Evolutionary conservation across 2,113 vertebrate genomes (phyloP), one percentile per base, ranked within the genome.

Genomic region (Crotalus viridis): DNA sequence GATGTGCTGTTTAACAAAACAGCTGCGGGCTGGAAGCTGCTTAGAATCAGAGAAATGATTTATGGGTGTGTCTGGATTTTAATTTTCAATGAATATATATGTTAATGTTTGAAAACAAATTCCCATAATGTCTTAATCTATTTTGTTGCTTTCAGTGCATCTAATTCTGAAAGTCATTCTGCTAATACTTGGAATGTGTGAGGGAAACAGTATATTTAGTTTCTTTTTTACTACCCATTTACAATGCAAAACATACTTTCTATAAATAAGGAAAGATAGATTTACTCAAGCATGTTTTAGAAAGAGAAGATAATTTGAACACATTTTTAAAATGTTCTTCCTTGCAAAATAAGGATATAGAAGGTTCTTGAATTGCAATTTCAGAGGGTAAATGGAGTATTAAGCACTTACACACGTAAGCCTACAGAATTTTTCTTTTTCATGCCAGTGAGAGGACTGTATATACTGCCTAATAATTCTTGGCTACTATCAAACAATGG

Each of bases 1-100:
- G 93, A 90, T 90, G 88, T 92, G 91, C 57, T 46, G 92, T 92
- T 94, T 90, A 92, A 59, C 57, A 87, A 52, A 91, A 94, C 81
- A 87, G 81, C 91, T 92, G 74, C 88, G 86, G 51, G 39, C 39
- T 86, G 90, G 33, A 92, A 92, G 61, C 81, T 54, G 90, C 28
- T 69, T 54, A 55, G 81, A 90, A 10, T 56, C 81, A 56, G 59
- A 69, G 91, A 87, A 94, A 94, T 87, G 57, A 94, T 92, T 90
- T 90, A 59, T 64, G 81, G 88, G 91, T 48, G 56, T 48, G 91
- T 48, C 91, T 90, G 85, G 57, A 39, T 94, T 88, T 90, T 87
- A 90, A 56, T 87, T 90, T 64, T 90, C 89, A 93, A 54, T 93
- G 81, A 52, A 86, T 26, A 43, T 74, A n/a, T 92, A 13, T 86